Percentiles rank a stretch among this genome's conserved stretches.
phyloP scores from a whole-genome alignment of 2,113 vertebrate genomes.

The Nothocercus nigrocapillus region DNA sequence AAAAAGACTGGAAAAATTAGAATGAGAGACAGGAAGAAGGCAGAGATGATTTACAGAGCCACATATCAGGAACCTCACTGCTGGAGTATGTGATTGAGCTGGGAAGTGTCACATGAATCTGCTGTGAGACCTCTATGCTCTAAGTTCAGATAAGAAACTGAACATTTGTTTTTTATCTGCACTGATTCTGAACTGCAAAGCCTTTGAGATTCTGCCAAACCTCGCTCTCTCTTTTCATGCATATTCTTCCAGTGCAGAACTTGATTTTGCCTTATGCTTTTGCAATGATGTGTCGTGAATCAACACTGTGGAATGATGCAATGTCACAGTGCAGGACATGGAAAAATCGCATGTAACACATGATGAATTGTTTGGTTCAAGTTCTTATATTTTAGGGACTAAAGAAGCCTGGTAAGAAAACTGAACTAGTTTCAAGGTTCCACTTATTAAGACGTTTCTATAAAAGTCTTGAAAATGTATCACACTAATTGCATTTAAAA shows the following conservation, averaged over 20 bases:
- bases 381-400: not conserved
- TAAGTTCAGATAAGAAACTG: constrained; percentile 22
- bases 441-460: not conserved
- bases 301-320: not conserved
- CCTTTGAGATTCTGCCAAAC: constrained; percentile 18
- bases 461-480: not conserved
- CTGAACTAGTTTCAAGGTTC: not conserved
- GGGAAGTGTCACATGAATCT: not conserved
- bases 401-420: not conserved
- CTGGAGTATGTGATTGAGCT: not conserved
- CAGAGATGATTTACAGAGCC: not conserved
- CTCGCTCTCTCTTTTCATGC: not conserved
- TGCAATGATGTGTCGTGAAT: constrained; percentile 7
- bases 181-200: not conserved
- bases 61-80: not conserved
- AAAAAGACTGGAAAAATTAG: not conserved
- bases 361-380: not conserved
- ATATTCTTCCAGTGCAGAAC: not conserved
- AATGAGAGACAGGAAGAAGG: constrained; percentile 11
- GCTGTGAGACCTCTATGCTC: not conserved
- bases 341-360: not conserved
- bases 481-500: not conserved
- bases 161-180: not conserved
- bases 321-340: not conserved
- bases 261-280: not conserved